These are phyloP conservation scores for Lamprologus ornatipinnis DNA, from an alignment of 2,113 vertebrate genomes.

Conservation along the genomic window DNA sequence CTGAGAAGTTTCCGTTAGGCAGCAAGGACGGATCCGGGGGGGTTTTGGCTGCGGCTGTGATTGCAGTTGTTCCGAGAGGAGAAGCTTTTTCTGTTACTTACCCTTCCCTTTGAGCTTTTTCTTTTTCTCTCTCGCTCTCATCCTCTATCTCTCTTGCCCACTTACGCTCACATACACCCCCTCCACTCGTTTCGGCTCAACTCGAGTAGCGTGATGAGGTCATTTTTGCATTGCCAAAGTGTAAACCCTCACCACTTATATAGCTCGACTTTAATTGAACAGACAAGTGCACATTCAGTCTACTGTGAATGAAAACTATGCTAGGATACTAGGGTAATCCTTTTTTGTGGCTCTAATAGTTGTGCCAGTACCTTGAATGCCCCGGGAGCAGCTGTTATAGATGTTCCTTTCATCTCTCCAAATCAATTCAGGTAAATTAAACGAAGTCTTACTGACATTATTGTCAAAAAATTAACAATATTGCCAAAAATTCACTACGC, in stretches of 20 bases:
- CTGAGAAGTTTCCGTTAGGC: constrained; percentile 51
- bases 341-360: background rate
- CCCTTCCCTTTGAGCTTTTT: constrained; percentile 22
- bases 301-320: constrained; percentile 22
- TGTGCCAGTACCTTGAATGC: background rate
- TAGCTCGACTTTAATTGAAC: constrained; percentile 48
- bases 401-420: background rate
- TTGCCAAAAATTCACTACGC: background rate
- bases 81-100: constrained; percentile 42
- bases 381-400: background rate
- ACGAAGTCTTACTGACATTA: background rate
- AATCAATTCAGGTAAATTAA: constrained; percentile 29
- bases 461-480: constrained; percentile 12
- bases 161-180: background rate
- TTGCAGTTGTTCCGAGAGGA: constrained; percentile 54
- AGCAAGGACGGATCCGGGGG: constrained; percentile 20
- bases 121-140: background rate
- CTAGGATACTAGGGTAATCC: background rate
- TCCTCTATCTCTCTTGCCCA: background rate
- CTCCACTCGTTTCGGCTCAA: background rate
- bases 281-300: constrained; percentile 44
- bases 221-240: constrained; percentile 45
- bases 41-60: constrained; percentile 46
- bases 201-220: constrained; percentile 29
- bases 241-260: constrained; percentile 39